Evolutionary conservation across 2,113 vertebrate species (phyloP).

Genomic region (Scopus umbretta): DNA sequence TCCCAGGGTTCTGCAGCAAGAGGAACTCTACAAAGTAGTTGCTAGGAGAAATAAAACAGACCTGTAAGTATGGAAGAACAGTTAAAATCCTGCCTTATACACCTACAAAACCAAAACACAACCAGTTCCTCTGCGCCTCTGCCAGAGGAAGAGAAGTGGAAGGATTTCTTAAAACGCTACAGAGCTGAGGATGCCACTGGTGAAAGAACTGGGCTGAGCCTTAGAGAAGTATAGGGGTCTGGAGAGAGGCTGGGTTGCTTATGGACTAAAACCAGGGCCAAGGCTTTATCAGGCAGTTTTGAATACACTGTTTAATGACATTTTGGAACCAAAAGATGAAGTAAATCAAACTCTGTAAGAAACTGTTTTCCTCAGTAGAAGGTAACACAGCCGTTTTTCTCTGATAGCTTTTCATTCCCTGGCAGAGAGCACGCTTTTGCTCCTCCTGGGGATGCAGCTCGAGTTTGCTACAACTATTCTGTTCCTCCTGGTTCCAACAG

Average conservation of each 20-base stretch:
- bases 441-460: neutral
- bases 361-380: neutral
- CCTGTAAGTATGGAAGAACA: neutral
- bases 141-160: neutral
- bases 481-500: neutral
- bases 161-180: neutral
- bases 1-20: neutral
- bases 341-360: neutral
- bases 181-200: neutral
- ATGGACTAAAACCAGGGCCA: neutral
- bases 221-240: neutral
- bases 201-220: neutral
- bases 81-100: neutral
- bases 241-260: neutral
- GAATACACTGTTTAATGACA: neutral
- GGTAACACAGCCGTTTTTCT: neutral
- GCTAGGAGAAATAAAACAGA: neutral
- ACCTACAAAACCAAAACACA: neutral
- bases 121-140: neutral
- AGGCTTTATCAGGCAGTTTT: neutral
- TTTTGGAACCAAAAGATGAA: neutral
- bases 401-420: neutral
- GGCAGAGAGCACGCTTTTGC: neutral
- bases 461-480: accelerated
- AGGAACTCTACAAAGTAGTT: neutral